Evolutionary conservation across 2,888 invertebrate species (phyloP).

Genomic region (Napeogenes inachia): DNA sequence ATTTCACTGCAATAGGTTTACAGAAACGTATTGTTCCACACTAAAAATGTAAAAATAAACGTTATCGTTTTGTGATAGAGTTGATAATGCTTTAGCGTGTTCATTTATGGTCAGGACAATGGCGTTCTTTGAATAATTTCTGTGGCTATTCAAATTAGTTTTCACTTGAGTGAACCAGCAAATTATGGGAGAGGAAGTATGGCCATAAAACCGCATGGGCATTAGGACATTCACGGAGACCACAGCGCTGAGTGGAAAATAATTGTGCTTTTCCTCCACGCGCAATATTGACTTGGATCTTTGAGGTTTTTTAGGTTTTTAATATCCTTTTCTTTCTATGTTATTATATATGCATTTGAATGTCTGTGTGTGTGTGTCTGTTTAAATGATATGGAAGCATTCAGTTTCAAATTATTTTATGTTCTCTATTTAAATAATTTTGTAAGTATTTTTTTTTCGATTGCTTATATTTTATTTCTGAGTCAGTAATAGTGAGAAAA

Average conservation of each 20-base stretch:
- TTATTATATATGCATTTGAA: too few species aligned
- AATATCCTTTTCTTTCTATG: neutral
- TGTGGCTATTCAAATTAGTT: constrained; percentile 50
- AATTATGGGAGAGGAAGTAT: constrained; percentile 36
- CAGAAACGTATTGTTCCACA: neutral
- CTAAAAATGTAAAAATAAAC: neutral
- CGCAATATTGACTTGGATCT: neutral
- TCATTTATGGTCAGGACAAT: constrained; percentile 31
- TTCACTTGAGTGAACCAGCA: constrained; percentile 50
- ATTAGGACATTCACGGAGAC: constrained; percentile 9
- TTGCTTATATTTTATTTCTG: too few species aligned
- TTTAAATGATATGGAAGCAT: too few species aligned
- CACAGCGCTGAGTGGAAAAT: constrained; percentile 4
- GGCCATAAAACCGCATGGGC: constrained; percentile 23
- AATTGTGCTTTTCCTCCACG: neutral
- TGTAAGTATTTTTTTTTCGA: too few species aligned
- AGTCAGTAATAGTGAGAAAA: too few species aligned
- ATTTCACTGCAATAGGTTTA: constrained; percentile 1
- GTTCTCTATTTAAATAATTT: too few species aligned
- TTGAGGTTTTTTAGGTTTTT: neutral
- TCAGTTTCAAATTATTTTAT: too few species aligned
- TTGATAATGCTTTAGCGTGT: neutral
- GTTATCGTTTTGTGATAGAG: neutral
- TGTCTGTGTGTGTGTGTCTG: too few species aligned
- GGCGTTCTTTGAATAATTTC: constrained; percentile 30